Evolutionary conservation across 2,113 vertebrate species (phyloP).

Genomic region (Carassius auratus): DNA sequence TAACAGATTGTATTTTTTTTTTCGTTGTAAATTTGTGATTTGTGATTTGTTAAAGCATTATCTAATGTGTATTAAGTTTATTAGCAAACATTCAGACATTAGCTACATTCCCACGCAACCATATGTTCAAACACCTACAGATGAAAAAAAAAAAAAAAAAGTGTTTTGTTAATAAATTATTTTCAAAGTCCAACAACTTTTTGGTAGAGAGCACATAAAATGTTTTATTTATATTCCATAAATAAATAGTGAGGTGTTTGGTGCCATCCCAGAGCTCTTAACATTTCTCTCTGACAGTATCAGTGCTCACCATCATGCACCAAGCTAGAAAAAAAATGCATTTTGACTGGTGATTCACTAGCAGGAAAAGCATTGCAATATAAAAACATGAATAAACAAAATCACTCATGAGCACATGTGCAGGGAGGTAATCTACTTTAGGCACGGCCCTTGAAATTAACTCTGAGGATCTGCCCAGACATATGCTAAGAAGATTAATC

Average conservation of each 20-base stretch:
- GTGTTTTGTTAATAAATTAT: constrained; percentile 55
- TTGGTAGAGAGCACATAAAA: constrained; percentile 65
- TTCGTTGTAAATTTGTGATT: too few species aligned
- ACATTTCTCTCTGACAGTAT: constrained; percentile 81
- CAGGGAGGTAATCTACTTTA: constrained; percentile 80
- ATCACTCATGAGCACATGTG: constrained; percentile 81
- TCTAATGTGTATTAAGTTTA: too few species aligned
- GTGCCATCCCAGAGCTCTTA: constrained; percentile 77
- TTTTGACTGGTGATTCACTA: constrained; percentile 74
- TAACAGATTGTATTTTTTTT: too few species aligned
- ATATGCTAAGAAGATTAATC: constrained; percentile 77
- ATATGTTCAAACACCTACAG: constrained; percentile 8
- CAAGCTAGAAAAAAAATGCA: constrained; percentile 80
- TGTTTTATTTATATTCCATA: constrained; percentile 81
- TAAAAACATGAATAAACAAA: constrained; percentile 82
- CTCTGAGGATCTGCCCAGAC: constrained; percentile 78
- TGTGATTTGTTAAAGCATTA: too few species aligned
- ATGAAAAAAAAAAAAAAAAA: constrained; percentile 25
- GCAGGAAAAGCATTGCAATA: constrained; percentile 78
- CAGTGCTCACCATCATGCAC: constrained; percentile 77
- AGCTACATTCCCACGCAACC: neutral
- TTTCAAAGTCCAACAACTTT: constrained; percentile 61
- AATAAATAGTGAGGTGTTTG: constrained; percentile 79
- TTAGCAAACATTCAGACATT: neutral
- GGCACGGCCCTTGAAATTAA: constrained; percentile 79